A percentile compares a stretch with the other conserved stretches of the same genome.
These are phyloP conservation scores for Montipora sp. DNA, from an alignment of 64 coral and sea anemone species.

Conservation along the genomic window DNA sequence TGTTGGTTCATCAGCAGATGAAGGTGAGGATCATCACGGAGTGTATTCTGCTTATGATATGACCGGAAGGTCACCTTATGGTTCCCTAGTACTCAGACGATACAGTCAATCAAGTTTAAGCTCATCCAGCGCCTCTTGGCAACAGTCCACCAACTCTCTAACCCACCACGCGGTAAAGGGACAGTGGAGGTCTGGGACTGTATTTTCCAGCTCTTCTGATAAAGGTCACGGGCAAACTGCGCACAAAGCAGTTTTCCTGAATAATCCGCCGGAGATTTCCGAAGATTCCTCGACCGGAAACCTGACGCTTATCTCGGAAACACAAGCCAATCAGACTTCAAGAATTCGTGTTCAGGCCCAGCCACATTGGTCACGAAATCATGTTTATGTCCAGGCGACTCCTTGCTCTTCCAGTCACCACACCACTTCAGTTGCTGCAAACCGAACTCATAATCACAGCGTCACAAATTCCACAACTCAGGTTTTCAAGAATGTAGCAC, in stretches of 20 bases:
- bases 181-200: constrained; percentile 9
- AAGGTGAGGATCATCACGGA: constrained; percentile 84
- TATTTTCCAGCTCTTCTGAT: constrained; percentile 14
- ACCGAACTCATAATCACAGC: constrained; percentile 1
- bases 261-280: constrained; percentile 13
- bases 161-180: constrained; percentile 65
- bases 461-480: constrained; percentile 25
- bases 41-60: constrained; percentile 93
- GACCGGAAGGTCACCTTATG: constrained; percentile 82
- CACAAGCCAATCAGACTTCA: neutral
- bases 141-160: constrained; percentile 71
- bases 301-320: neutral
- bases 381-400: constrained; percentile 11
- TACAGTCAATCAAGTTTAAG: constrained; percentile 97
- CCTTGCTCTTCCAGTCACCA: constrained; percentile 28
- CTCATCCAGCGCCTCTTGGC: constrained; percentile 92
- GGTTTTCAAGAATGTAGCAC: constrained; percentile 4
- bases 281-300: neutral
- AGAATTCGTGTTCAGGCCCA: constrained; percentile 42
- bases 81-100: constrained; percentile 32
- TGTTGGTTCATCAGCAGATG: constrained; percentile 79
- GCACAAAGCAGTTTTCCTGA: constrained; percentile 30
- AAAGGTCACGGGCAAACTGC: constrained; percentile 6
- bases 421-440: neutral
- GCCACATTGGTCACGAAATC: constrained; percentile 26